Percentiles rank a stretch among this genome's conserved stretches.
Conservation (phyloP, 1,140 invertebrate species). For the Zaprionus kolodkinae region DNA sequence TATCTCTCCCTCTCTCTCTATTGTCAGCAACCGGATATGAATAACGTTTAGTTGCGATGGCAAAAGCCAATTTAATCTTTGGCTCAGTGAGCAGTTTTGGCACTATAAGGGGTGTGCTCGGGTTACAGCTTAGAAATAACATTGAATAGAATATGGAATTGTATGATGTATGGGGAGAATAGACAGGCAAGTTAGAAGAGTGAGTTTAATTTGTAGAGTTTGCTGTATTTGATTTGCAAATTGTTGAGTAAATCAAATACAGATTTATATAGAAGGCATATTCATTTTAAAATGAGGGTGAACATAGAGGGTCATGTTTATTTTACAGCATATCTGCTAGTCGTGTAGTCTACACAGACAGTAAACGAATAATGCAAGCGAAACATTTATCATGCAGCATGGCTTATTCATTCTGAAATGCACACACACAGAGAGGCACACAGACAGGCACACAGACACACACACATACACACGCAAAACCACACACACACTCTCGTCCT, state of each 20-base stretch:
- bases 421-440: not conserved
- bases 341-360: not conserved
- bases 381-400: slow-evolving; percentile 29
- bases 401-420: slow-evolving; percentile 6
- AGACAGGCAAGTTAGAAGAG: not conserved
- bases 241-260: no score
- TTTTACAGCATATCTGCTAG: slow-evolving; percentile 15
- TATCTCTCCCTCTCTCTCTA: not conserved
- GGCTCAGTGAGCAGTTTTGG: not conserved
- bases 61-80: slow-evolving; percentile 32
- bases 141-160: not conserved
- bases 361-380: slow-evolving; percentile 18
- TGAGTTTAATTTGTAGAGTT: not conserved
- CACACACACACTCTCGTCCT: not conserved
- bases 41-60: slow-evolving; percentile 24
- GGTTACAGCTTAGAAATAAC: not conserved
- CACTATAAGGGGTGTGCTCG: not conserved
- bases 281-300: no score
- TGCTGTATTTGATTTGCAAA: no score
- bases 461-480: not conserved
- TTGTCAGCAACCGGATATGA: slow-evolving; percentile 42
- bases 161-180: not conserved
- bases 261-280: no score
- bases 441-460: not conserved
- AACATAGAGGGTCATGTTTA: not conserved